These are phyloP conservation scores for Spodoptera frugiperda DNA, from an alignment of 1,140 invertebrate genomes.

Conservation along the genomic window DNA sequence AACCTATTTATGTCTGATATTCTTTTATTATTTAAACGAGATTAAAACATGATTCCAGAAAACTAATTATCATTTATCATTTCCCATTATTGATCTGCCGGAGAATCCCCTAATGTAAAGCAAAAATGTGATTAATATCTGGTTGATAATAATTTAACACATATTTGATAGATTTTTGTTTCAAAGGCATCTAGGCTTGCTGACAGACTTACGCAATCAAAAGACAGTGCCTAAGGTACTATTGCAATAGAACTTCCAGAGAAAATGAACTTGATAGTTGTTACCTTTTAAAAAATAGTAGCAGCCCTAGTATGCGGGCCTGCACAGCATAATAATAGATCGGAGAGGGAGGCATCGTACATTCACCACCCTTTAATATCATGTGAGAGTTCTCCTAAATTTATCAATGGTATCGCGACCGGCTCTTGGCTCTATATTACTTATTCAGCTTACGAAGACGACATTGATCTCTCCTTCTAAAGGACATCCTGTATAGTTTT, in stretches of 20 bases:
- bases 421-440: slow-evolving; percentile 76
- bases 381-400: slow-evolving; percentile 81
- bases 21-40: no score
- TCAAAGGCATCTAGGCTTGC: no score
- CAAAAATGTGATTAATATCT: no score
- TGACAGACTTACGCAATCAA: no score
- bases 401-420: slow-evolving; percentile 84
- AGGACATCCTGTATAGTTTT: slow-evolving; percentile 5
- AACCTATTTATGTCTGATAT: no score
- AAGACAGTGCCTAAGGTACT: no score
- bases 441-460: slow-evolving; percentile 81
- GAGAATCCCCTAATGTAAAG: no score
- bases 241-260: not conserved
- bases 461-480: slow-evolving; percentile 71
- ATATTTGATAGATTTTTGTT: no score
- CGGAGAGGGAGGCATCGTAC: slow-evolving; percentile 63
- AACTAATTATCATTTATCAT: no score
- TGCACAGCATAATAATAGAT: slow-evolving; percentile 84
- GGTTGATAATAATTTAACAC: no score
- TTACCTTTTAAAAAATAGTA: not conserved
- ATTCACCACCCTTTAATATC: slow-evolving; percentile 79
- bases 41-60: no score
- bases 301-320: slow-evolving; percentile 67
- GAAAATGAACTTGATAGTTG: not conserved
- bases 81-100: no score